These are phyloP conservation scores for Drosophila subpulchrella DNA, from an alignment of 1,140 invertebrate genomes.

Conservation along the genomic window DNA sequence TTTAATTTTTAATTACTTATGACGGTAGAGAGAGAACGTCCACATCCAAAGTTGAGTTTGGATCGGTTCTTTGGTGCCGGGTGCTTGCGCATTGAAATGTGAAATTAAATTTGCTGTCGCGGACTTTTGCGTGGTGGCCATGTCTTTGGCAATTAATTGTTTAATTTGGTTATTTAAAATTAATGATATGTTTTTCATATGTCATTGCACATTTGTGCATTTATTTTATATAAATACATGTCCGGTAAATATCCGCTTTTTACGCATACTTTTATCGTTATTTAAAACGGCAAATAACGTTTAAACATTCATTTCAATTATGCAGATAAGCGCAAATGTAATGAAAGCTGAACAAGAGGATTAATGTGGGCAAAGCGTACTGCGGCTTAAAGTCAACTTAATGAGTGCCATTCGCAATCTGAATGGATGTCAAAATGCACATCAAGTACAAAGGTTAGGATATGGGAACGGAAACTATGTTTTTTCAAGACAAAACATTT, in stretches of 20 bases:
- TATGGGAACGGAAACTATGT: too few relatives aligned
- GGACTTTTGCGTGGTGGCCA: constrained; percentile 31
- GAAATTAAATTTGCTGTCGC: constrained; percentile 76
- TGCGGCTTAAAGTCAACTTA: constrained; percentile 74
- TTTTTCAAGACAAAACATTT: too few relatives aligned
- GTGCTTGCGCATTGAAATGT: constrained; percentile 71
- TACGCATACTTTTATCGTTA: constrained; percentile 11
- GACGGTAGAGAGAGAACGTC: constrained; percentile 24
- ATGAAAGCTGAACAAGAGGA: constrained; percentile 79
- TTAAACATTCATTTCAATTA: constrained; percentile 79
- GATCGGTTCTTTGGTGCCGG: constrained; percentile 40
- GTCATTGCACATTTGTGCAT: constrained; percentile 68
- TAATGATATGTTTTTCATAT: constrained; percentile 82
- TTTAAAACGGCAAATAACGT: constrained; percentile 65
- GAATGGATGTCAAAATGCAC: constrained; percentile 19
- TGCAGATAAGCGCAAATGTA: constrained; percentile 80
- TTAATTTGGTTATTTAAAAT: constrained; percentile 82
- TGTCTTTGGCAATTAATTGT: constrained; percentile 80
- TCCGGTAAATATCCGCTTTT: constrained; percentile 21
- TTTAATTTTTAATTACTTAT: constrained; percentile 82
- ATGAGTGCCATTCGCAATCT: constrained; percentile 54
- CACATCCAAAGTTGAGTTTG: constrained; percentile 36
- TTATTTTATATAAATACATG: constrained; percentile 39
- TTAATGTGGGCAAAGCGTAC: constrained; percentile 58
- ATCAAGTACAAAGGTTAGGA: background rate